Evolutionary conservation across 2,888 invertebrate species (phyloP).

Genomic region (Psococerastis gibbosa): DNA sequence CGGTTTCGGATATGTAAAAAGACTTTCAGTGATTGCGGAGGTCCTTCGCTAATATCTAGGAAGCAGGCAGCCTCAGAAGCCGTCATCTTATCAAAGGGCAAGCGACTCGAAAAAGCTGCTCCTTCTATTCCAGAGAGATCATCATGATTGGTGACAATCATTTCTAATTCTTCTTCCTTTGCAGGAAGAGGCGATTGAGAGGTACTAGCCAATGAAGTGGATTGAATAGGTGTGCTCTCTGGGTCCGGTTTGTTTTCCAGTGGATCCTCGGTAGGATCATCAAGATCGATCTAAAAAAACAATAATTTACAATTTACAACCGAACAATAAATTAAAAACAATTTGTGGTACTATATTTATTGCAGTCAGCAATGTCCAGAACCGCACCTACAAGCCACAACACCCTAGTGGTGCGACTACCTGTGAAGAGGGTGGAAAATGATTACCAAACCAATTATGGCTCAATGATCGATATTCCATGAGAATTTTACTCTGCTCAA

Average conservation of each 20-base stretch:
- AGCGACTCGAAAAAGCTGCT: slow-evolving; percentile 79
- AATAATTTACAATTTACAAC: background rate
- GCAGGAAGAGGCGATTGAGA: slow-evolving; percentile 17
- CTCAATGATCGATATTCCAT: no score
- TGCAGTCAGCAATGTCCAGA: no score
- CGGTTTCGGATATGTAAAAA: slow-evolving; percentile 85
- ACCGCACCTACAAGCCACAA: no score
- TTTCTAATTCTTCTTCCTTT: slow-evolving; percentile 25
- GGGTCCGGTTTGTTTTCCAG: background rate
- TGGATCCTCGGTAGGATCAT: background rate
- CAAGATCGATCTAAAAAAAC: slow-evolving; percentile 1
- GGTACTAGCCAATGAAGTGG: slow-evolving; percentile 12
- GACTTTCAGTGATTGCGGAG: slow-evolving; percentile 64
- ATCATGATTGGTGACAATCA: slow-evolving; percentile 31
- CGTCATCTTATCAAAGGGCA: slow-evolving; percentile 89
- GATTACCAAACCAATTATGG: no score
- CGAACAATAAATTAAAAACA: background rate
- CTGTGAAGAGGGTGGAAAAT: no score
- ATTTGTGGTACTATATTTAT: no score
- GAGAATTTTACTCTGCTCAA: no score
- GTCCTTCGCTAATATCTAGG: slow-evolving; percentile 71
- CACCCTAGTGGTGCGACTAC: no score
- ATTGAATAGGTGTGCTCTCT: slow-evolving; percentile 3
- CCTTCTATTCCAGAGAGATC: slow-evolving; percentile 60
- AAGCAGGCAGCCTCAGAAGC: slow-evolving; percentile 86